phyloP scores from a whole-genome alignment of 2,888 invertebrate species.

The Dione vanillae region DNA sequence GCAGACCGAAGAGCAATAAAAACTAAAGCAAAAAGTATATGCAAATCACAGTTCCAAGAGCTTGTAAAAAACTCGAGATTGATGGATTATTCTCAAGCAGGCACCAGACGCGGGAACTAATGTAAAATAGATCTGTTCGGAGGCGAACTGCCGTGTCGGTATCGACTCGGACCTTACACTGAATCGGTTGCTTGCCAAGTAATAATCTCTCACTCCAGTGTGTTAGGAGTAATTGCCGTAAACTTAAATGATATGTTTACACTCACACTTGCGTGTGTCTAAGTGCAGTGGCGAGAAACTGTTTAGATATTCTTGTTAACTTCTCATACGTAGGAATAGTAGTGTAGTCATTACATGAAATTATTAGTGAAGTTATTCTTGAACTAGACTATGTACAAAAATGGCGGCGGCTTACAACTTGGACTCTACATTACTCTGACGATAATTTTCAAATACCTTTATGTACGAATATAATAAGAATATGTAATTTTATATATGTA shows the following conservation, averaged over 20 bases:
- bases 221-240: too few relatives aligned
- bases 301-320: not conserved
- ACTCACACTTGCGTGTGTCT: not conserved
- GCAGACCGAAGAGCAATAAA: slow-evolving; percentile 10
- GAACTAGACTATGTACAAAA: too few relatives aligned
- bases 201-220: too few relatives aligned
- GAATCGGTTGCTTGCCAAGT: too few relatives aligned
- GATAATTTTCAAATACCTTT: too few relatives aligned
- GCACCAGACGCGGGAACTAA: not conserved
- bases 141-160: not conserved
- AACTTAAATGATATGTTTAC: not conserved
- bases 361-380: not conserved
- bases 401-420: too few relatives aligned
- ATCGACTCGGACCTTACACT: too few relatives aligned
- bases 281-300: not conserved
- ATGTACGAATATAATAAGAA: too few relatives aligned
- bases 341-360: not conserved
- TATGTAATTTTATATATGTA: too few relatives aligned
- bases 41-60: slow-evolving; percentile 7
- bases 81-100: slow-evolving; percentile 11
- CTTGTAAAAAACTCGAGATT: not conserved
- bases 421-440: too few relatives aligned
- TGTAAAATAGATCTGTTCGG: not conserved
- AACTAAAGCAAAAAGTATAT: slow-evolving; percentile 19
- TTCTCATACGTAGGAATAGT: not conserved